Percentiles rank a stretch among this genome's conserved stretches.
phyloP scores from a whole-genome alignment of 1,140 invertebrate species.

The Drosophila simulans region DNA sequence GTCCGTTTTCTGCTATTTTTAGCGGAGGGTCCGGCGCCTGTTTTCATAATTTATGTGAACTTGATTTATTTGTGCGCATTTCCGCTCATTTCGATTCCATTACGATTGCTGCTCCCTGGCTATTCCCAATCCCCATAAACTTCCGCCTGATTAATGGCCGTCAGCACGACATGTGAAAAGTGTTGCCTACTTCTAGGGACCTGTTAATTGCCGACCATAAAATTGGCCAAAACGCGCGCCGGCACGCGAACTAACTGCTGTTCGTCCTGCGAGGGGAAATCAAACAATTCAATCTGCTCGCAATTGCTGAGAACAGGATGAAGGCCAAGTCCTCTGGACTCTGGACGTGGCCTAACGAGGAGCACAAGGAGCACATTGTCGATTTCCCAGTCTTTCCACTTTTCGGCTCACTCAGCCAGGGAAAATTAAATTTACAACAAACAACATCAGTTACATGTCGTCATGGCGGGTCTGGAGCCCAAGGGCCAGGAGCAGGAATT shows the following conservation, averaged over 20 bases:
- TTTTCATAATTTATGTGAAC: constrained; percentile 60
- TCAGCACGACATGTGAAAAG: constrained; percentile 69
- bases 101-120: constrained; percentile 50
- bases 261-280: constrained; percentile 19
- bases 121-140: constrained; percentile 1
- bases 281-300: constrained; percentile 63
- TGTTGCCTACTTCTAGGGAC: constrained; percentile 67
- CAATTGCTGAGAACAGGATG: constrained; percentile 10
- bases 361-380: background rate
- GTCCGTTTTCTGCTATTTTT: constrained; percentile 47
- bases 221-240: constrained; percentile 51
- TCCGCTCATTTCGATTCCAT: constrained; percentile 70
- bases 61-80: constrained; percentile 70
- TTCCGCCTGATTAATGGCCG: constrained; percentile 64
- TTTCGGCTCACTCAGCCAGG: constrained; percentile 38
- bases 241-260: constrained; percentile 44
- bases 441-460: constrained; percentile 67
- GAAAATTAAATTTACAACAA: constrained; percentile 80
- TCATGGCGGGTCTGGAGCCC: constrained; percentile 5
- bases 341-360: constrained; percentile 23
- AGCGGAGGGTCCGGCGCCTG: constrained; percentile 19
- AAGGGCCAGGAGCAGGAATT: background rate
- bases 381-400: background rate
- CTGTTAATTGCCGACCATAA: constrained; percentile 75
- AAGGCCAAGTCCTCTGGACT: constrained; percentile 28